Conservation (phyloP, 2,888 invertebrate species). For the Helicoverpa assulta region DNA sequence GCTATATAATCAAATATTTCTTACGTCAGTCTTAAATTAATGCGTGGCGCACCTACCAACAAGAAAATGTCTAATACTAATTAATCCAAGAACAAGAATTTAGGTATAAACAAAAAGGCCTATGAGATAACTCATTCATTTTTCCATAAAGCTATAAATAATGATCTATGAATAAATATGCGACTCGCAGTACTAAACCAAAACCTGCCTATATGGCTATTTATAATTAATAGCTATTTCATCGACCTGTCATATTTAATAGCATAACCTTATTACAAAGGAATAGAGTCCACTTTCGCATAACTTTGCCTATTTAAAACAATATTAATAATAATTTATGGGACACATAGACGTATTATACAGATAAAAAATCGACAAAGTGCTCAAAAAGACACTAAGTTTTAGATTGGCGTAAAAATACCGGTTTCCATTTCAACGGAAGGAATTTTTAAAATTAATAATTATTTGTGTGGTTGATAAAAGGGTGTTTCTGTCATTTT, state of each 20-base stretch:
- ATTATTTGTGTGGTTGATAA: conserved; percentile 33
- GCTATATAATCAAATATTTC: too few species aligned
- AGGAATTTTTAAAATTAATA: conserved; percentile 40
- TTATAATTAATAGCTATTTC: conserved; percentile 54
- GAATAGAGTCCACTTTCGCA: conserved; percentile 40
- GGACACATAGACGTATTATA: conserved; percentile 59
- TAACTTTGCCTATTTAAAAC: conserved; percentile 25
- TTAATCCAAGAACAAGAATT: neutral
- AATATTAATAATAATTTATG: conserved; percentile 62
- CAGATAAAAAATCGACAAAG: conserved; percentile 58
- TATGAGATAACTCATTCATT: conserved; percentile 29
- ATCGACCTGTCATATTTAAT: conserved; percentile 47
- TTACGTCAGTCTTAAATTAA: too few species aligned
- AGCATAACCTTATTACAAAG: conserved; percentile 38
- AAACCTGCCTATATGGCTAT: conserved; percentile 37
- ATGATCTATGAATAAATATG: conserved; percentile 48
- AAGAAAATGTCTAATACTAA: neutral
- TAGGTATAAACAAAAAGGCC: conserved; percentile 12
- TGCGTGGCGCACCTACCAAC: too few species aligned
- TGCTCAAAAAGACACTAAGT: conserved; percentile 45
- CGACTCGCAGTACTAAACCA: conserved; percentile 27
- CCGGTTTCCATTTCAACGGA: conserved; percentile 27
- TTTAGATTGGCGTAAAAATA: conserved; percentile 52
- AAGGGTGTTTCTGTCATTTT: neutral
- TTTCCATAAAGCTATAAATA: conserved; percentile 51